Evolutionary conservation across 2,797 vertebrate species (phyloP).

Genomic region (Uromys caudimaculatus): DNA sequence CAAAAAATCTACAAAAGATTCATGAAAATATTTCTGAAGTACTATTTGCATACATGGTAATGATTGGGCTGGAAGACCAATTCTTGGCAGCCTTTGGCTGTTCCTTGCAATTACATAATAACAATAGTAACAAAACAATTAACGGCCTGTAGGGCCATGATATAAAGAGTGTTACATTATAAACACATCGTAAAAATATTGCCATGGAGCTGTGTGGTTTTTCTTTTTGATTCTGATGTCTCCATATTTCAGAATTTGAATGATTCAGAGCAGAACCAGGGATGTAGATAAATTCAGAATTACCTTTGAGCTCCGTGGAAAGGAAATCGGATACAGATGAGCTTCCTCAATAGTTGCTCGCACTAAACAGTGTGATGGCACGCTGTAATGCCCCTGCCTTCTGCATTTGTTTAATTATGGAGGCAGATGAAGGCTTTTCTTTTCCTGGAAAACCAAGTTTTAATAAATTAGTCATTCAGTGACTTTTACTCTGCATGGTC

Average conservation of each 20-base stretch:
- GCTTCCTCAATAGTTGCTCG: constrained; percentile 39
- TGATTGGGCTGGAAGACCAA: constrained; percentile 70
- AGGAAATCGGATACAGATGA: constrained; percentile 80
- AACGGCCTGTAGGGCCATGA: constrained; percentile 39
- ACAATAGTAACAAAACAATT: constrained; percentile 74
- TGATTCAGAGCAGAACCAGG: constrained; percentile 50
- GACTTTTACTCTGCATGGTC: constrained; percentile 12
- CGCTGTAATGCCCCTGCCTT: constrained; percentile 51
- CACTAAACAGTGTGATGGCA: constrained; percentile 53
- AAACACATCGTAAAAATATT: constrained; percentile 75
- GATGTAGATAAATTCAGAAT: constrained; percentile 59
- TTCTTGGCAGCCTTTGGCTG: constrained; percentile 77
- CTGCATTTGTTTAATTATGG: constrained; percentile 73
- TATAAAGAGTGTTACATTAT: constrained; percentile 55
- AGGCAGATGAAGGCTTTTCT: constrained; percentile 46
- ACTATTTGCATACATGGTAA: constrained; percentile 74
- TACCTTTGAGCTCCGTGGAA: constrained; percentile 58
- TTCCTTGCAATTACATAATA: constrained; percentile 73
- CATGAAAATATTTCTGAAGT: constrained; percentile 61
- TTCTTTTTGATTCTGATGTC: constrained; percentile 61
- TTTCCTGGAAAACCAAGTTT: constrained; percentile 55
- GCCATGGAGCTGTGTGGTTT: constrained; percentile 66
- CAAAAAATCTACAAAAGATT: background rate
- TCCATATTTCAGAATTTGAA: constrained; percentile 62
- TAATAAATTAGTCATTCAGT: background rate